Evolutionary conservation across 1,140 invertebrate species (phyloP).

Genomic region (Danaus plexippus): DNA sequence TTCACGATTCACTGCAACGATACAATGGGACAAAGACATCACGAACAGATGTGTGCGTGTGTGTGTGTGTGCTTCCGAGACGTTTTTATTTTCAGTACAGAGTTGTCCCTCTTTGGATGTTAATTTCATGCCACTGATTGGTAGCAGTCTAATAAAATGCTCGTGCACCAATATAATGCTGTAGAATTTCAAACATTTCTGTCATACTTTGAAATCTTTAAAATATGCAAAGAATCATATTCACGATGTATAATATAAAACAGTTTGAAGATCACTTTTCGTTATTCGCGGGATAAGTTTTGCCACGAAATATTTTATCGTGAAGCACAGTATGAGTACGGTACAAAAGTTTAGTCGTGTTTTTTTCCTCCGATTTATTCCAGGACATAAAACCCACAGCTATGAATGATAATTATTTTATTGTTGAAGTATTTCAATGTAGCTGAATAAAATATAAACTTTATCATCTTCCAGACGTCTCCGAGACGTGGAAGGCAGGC

Average conservation of each 20-base stretch:
- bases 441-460: constrained; percentile 58
- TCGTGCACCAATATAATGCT: too few species aligned
- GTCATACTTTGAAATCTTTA: too few species aligned
- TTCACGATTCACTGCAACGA: constrained; percentile 17
- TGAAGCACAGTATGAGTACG: constrained; percentile 1
- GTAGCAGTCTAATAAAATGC: too few species aligned
- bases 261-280: too few species aligned
- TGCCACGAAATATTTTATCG: constrained; percentile 10
- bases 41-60: neutral
- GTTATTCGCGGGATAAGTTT: constrained; percentile 4
- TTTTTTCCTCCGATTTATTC: constrained; percentile 39
- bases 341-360: constrained; percentile 23
- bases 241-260: too few species aligned
- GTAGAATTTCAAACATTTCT: too few species aligned
- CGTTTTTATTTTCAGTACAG: too few species aligned
- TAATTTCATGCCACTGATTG: too few species aligned
- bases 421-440: constrained; percentile 66
- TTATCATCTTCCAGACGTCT: constrained; percentile 18
- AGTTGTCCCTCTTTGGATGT: too few species aligned
- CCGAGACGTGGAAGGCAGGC: too few species aligned
- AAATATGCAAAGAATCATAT: too few species aligned
- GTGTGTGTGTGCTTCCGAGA: constrained; percentile 12
- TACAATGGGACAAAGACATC: constrained; percentile 10
- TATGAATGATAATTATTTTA: constrained; percentile 70
- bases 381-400: constrained; percentile 56